These are phyloP conservation scores for Eledona agricola DNA, from an alignment of 2,888 invertebrate species.

Conservation along the genomic window DNA sequence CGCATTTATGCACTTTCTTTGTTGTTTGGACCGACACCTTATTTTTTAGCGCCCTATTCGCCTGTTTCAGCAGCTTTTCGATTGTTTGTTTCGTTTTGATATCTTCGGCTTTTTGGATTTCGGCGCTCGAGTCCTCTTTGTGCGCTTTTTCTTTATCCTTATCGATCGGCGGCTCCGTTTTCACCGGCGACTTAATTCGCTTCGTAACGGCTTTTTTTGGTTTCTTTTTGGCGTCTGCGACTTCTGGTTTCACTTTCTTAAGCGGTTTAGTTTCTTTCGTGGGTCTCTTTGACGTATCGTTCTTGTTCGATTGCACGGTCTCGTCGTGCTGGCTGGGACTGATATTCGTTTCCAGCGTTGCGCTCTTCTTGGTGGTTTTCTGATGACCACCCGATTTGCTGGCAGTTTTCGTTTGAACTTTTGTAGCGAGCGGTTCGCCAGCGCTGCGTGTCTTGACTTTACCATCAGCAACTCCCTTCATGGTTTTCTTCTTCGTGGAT, in stretches of 20 bases:
- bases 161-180: constrained; percentile 54
- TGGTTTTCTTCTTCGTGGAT: constrained; percentile 38
- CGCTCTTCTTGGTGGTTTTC: constrained; percentile 25
- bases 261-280: constrained; percentile 24
- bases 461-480: constrained; percentile 7
- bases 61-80: constrained; percentile 46
- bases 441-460: no score
- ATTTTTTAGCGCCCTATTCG: constrained; percentile 40
- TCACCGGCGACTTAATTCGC: constrained; percentile 41
- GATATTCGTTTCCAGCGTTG: background rate
- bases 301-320: constrained; percentile 9
- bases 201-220: constrained; percentile 19
- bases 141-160: constrained; percentile 54
- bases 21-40: constrained; percentile 24
- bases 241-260: constrained; percentile 31
- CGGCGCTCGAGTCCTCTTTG: constrained; percentile 44
- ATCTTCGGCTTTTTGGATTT: constrained; percentile 48
- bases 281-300: constrained; percentile 22
- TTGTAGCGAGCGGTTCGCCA: no score
- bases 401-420: constrained; percentile 49
- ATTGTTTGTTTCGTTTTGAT: constrained; percentile 45
- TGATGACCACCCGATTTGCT: constrained; percentile 46
- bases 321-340: no score
- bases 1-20: constrained; percentile 27
- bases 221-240: constrained; percentile 25